Conservation (phyloP, 1,140 invertebrate species). For the Macrobrachium rosenbergii region DNA sequence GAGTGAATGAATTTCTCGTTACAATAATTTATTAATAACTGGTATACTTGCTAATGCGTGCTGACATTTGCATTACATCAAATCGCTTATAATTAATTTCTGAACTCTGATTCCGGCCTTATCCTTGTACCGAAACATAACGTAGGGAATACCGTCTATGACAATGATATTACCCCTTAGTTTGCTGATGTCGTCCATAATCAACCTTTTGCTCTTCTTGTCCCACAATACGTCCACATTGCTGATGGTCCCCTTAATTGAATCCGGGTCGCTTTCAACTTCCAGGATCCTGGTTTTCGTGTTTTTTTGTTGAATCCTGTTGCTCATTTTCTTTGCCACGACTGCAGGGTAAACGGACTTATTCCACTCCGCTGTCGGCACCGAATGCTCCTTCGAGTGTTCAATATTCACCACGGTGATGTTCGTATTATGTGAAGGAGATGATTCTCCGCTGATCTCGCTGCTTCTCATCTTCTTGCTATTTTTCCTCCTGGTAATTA, state of each 20-base stretch:
- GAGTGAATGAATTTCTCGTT: no score
- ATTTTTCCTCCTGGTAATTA: no score
- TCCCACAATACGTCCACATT: conserved; percentile 50
- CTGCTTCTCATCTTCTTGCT: no score
- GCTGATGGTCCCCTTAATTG: conserved; percentile 47
- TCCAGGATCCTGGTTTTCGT: neutral
- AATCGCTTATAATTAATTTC: conserved; percentile 47
- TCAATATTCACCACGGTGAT: no score
- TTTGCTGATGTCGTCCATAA: conserved; percentile 44
- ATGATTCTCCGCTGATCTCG: no score
- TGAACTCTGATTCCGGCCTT: conserved; percentile 48
- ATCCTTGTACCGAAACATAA: conserved; percentile 42
- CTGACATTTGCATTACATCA: conserved; percentile 15
- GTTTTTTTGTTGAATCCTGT: neutral
- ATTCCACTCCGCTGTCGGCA: no score
- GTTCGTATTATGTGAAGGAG: no score
- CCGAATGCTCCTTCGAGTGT: no score
- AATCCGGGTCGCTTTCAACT: neutral
- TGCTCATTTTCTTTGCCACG: neutral
- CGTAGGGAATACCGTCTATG: conserved; percentile 49
- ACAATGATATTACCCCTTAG: conserved; percentile 47
- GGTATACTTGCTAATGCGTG: no score
- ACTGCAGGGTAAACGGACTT: neutral
- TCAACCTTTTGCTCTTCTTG: conserved; percentile 38
- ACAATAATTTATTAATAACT: no score